Conservation (phyloP, 2,888 invertebrate species). For the Xestia sexstrigata region DNA sequence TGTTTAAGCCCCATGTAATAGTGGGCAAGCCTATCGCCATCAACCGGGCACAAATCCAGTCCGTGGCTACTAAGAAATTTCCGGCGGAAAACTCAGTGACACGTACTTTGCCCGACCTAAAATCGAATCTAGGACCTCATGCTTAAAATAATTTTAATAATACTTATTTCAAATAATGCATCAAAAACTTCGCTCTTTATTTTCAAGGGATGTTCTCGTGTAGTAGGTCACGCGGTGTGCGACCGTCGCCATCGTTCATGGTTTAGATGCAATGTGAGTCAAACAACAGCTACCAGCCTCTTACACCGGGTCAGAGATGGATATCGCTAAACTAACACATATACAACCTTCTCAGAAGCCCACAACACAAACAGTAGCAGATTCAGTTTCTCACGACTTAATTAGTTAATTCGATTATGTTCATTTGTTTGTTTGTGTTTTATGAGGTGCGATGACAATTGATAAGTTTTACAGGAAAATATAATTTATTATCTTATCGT, state of each 20-base stretch:
- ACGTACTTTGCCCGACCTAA: neutral
- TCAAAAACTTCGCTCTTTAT: slow-evolving; percentile 1
- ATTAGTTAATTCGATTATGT: slow-evolving; percentile 67
- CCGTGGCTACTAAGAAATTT: neutral
- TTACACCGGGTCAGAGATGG: slow-evolving; percentile 79
- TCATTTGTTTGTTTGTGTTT: slow-evolving; percentile 46
- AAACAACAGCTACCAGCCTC: slow-evolving; percentile 81
- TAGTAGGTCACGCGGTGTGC: slow-evolving; percentile 74
- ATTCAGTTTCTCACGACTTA: slow-evolving; percentile 64
- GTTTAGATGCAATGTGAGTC: slow-evolving; percentile 83
- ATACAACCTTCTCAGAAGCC: slow-evolving; percentile 52
- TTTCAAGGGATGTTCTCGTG: slow-evolving; percentile 67
- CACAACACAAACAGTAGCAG: slow-evolving; percentile 52
- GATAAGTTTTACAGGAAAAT: slow-evolving; percentile 4
- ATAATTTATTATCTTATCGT: neutral
- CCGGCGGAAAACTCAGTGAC: neutral
- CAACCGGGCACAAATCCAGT: neutral
- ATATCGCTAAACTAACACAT: slow-evolving; percentile 71
- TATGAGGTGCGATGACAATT: slow-evolving; percentile 11
- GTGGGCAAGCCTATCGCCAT: neutral
- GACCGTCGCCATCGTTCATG: slow-evolving; percentile 73
- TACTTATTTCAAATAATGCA: too few relatives aligned
- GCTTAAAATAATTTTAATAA: neutral
- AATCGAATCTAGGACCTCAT: neutral
- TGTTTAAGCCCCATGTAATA: neutral